Base-by-base conservation (phyloP, 2,888 invertebrate genomes). In the Epinotia brunnichana region DNA sequence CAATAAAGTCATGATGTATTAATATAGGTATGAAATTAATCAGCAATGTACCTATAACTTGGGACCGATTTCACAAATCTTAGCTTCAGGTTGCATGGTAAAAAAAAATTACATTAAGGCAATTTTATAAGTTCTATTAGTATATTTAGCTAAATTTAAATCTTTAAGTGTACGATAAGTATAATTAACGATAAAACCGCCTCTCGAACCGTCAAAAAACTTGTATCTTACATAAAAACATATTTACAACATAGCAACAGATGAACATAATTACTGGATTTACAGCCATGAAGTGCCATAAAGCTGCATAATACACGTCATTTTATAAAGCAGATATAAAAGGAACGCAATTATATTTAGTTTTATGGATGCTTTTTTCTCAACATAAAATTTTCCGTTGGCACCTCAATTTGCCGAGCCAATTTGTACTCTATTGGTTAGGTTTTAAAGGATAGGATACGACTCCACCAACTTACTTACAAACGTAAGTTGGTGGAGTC, bases 261-360 rank as follows among this genome's bases (percentile, higher is more conserved):
- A 68, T 72, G 72, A 62, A 62, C 66, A 61, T 67, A 67, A 72
- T 72, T 56, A 72, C 56, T 11, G 56, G 48, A 56, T 72, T 72
- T 67, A 68, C 67, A 21, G 35, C 48, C 56, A 13, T n/a, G n/a
- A 13, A 2, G 24, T 41, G 66, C 60, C 17, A 44, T 71, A 67
- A 71, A 71, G 29, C 53, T n/a, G 57, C 66, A 71, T 66, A 66
- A 13, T 15, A 61, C 61, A 62, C 67, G 56, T 68, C 17, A 56
- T 72, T 68, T 68, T 72, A 56, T 72, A 48, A 67, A 72, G 62
- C 72, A 57, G 67, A 51, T 71, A 71, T 72, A 72, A 72, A 72
- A 68, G 67, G 62, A 57, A 67, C 62, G 72, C 62, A 72, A 72
- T 72, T 68, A 72, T 71, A 67, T 72, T 72, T 68, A 67, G 61